Conservation (phyloP, 2,113 vertebrate species). For the Phodopus roborovskii region DNA sequence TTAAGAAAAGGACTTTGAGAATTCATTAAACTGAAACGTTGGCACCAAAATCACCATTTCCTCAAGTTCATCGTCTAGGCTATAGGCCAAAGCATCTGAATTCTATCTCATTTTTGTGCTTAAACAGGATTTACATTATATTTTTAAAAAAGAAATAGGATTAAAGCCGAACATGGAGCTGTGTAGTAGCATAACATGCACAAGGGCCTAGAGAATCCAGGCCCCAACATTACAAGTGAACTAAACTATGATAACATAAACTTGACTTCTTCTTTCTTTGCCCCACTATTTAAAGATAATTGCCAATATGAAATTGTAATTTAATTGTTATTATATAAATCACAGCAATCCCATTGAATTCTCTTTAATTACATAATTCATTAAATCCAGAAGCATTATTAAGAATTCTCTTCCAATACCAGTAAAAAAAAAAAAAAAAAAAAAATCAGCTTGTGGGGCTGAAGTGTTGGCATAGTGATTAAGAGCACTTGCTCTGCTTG, state of each 20-base stretch:
- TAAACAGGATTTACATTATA: constrained; percentile 40
- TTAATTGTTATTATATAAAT: constrained; percentile 3
- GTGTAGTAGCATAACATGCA: not conserved
- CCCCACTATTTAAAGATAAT: not conserved
- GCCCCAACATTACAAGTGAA: not conserved
- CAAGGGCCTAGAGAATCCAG: not conserved
- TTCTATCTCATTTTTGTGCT: not conserved
- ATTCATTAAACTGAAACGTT: constrained; percentile 6
- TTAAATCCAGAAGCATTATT: not conserved
- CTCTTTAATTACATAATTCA: constrained; percentile 1
- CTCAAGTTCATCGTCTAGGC: not conserved
- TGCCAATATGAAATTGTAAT: constrained; percentile 44
- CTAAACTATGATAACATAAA: not conserved
- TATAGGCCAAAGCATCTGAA: not conserved
- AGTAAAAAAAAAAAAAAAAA: constrained; percentile 38
- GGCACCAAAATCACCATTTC: not conserved
- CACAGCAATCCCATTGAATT: not conserved
- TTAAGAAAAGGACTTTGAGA: not conserved
- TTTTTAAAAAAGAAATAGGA: not conserved
- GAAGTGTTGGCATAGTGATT: not conserved
- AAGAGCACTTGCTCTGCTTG: not conserved
- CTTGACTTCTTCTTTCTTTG: not conserved
- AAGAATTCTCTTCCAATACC: not conserved
- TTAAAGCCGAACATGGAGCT: not conserved
- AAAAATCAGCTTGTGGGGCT: not conserved